These are phyloP conservation scores for Drosophila yooni DNA, from an alignment of 2,888 invertebrate genomes.

Conservation along the genomic window DNA sequence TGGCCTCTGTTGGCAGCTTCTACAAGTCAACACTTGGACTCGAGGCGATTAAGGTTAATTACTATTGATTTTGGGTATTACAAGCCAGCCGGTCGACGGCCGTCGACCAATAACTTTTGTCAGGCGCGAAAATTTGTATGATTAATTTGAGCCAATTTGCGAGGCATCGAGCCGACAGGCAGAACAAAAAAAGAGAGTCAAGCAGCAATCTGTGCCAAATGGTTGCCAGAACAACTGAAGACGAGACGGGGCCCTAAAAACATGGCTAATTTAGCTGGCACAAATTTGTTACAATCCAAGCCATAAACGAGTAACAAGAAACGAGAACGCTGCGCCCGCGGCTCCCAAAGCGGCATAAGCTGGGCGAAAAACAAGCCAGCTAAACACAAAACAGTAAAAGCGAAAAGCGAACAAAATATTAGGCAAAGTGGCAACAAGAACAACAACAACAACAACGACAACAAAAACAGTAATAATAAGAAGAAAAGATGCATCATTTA, in stretches of 20 bases:
- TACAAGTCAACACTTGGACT: slow-evolving; percentile 42
- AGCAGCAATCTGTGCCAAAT: slow-evolving; percentile 65
- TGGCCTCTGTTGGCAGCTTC: slow-evolving; percentile 36
- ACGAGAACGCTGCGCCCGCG: slow-evolving; percentile 58
- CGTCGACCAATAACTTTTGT: slow-evolving; percentile 44
- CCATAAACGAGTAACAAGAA: slow-evolving; percentile 63
- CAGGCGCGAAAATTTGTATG: slow-evolving; percentile 65
- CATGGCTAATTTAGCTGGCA: slow-evolving; percentile 71
- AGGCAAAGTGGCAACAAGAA: slow-evolving; percentile 49
- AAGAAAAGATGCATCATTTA: slow-evolving; percentile 69
- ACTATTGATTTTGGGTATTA: slow-evolving; percentile 70
- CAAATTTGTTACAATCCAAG: slow-evolving; percentile 77
- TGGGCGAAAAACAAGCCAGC: slow-evolving; percentile 18
- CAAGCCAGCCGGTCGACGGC: slow-evolving; percentile 13
- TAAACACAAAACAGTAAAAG: slow-evolving; percentile 22
- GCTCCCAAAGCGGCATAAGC: slow-evolving; percentile 35
- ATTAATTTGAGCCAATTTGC: slow-evolving; percentile 71
- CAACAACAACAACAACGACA: not conserved
- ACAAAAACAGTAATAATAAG: slow-evolving; percentile 4
- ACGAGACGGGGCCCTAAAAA: slow-evolving; percentile 58
- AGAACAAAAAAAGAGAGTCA: slow-evolving; percentile 1
- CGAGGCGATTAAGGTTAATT: slow-evolving; percentile 72
- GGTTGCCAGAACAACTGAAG: slow-evolving; percentile 48
- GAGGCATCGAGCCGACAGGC: slow-evolving; percentile 33
- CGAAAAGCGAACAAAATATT: slow-evolving; percentile 40